Base-by-base conservation (phyloP, 2,888 invertebrate genomes). In the Anarsia innoxiella region DNA sequence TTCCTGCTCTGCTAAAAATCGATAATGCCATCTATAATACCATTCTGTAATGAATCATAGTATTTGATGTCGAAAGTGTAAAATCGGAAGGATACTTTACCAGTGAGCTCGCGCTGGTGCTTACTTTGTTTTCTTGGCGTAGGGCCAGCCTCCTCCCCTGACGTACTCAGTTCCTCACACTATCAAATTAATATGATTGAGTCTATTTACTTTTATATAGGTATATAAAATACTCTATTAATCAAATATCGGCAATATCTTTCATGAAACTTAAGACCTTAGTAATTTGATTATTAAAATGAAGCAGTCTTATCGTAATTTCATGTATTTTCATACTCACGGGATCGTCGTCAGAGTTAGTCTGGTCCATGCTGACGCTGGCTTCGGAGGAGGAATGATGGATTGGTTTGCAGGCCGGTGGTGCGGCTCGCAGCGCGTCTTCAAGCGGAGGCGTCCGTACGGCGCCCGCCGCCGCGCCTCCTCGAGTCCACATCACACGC, bases 401-500 rank as follows among this genome's bases (percentile, higher is more conserved):
- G 46, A 75, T 77, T 19, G 79, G 75, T 58, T 82, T 79, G 69
- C 82, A 78, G 40, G 63, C 56, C 12, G 86, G 82, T 45, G 71
- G 76, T 49, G 79, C 88, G 59, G 69, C 88, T 49, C 76, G 88
- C 47, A 86, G 72, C 50, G 55, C 75, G 52, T 64, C 80, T 49
- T 66, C 86, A 51, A 70, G 83, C 1, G 67, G 62, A 30, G 66
- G 64, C 59, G 60, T 84, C 12, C 70, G 60, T 28, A 61, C 64
- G 23, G 48, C 43, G 58, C 70, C 39, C 58, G 69, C 34, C 79
- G 82, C 42, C 9, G 46, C 37, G 26, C 36, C 34, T 29, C 90
- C 91, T 13, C 94, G 91, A 1, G 94, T 92, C 96, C 96, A 97
- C 70, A 97, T 91, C 53, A 95, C 92, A 61, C 96, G 96, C 50